phyloP scores from a whole-genome alignment of 2,113 vertebrate species.

The Chaetodon trifascialis region DNA sequence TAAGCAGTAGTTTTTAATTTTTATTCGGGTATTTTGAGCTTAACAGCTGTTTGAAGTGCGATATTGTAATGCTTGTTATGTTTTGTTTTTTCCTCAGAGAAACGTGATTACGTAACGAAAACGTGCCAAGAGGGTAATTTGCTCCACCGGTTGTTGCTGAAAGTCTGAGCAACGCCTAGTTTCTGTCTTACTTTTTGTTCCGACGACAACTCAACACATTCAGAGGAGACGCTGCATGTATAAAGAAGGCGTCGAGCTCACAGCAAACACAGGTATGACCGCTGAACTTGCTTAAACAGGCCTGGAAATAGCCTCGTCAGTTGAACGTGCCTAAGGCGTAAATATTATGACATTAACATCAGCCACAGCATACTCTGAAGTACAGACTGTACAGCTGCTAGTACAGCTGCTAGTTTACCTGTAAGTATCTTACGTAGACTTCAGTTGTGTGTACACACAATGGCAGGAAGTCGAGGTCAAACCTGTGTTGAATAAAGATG shows the following conservation, averaged over 20 bases:
- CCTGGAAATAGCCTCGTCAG: neutral
- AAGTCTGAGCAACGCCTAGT: neutral
- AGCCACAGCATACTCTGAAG: neutral
- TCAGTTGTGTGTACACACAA: neutral
- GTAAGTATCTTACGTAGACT: neutral
- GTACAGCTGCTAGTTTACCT: neutral
- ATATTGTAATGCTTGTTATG: neutral
- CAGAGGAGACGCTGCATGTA: constrained; percentile 1
- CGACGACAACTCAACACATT: neutral
- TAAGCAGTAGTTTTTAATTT: neutral
- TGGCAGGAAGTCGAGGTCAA: neutral
- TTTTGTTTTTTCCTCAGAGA: constrained; percentile 2
- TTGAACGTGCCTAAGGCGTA: neutral
- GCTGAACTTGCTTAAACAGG: neutral
- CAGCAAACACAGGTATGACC: constrained; percentile 41
- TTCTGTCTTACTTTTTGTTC: neutral
- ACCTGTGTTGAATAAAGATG: no score
- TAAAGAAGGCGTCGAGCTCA: constrained; percentile 30
- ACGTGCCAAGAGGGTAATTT: constrained; percentile 25
- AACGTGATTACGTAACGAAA: constrained; percentile 73
- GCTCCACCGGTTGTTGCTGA: constrained; percentile 16
- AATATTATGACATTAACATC: neutral
- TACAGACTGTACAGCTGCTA: neutral
- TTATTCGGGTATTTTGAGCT: neutral
- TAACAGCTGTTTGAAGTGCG: neutral